phyloP scores from a whole-genome alignment of 1,140 invertebrate genomes.

The Orchesella cincta region DNA sequence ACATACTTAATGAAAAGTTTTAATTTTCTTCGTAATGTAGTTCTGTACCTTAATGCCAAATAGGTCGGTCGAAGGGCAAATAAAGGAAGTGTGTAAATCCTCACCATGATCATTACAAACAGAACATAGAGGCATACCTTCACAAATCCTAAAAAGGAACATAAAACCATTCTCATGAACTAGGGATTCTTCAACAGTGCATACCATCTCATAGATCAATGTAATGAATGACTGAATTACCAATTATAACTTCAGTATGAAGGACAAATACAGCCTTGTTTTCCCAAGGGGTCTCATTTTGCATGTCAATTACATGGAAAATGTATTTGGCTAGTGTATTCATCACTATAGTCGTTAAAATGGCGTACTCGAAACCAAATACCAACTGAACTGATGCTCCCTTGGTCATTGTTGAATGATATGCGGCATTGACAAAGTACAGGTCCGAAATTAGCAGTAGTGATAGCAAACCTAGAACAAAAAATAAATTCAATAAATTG shows the following conservation, averaged over 20 bases:
- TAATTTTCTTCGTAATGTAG: background rate
- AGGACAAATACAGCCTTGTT: slow-evolving; percentile 97
- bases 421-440: slow-evolving; percentile 90
- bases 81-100: slow-evolving; percentile 94
- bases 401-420: slow-evolving; percentile 87
- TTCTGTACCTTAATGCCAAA: slow-evolving; percentile 79
- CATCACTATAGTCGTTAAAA: slow-evolving; percentile 88
- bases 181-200: background rate
- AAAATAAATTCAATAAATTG: slow-evolving; percentile 16
- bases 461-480: slow-evolving; percentile 67
- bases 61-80: slow-evolving; percentile 99
- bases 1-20: background rate
- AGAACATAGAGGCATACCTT: slow-evolving; percentile 88
- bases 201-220: too few relatives aligned
- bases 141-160: slow-evolving; percentile 62
- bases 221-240: slow-evolving; percentile 62
- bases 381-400: slow-evolving; percentile 97
- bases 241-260: slow-evolving; percentile 95
- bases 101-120: slow-evolving; percentile 95
- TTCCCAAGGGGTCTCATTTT: slow-evolving; percentile 97
- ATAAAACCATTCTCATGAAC: slow-evolving; percentile 17
- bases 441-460: slow-evolving; percentile 81
- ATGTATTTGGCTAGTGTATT: slow-evolving; percentile 96
- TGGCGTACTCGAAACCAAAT: slow-evolving; percentile 99
- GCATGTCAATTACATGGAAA: slow-evolving; percentile 89